Conservation (phyloP, 2,113 vertebrate species). For the Chamaetylas fuelleborni region DNA sequence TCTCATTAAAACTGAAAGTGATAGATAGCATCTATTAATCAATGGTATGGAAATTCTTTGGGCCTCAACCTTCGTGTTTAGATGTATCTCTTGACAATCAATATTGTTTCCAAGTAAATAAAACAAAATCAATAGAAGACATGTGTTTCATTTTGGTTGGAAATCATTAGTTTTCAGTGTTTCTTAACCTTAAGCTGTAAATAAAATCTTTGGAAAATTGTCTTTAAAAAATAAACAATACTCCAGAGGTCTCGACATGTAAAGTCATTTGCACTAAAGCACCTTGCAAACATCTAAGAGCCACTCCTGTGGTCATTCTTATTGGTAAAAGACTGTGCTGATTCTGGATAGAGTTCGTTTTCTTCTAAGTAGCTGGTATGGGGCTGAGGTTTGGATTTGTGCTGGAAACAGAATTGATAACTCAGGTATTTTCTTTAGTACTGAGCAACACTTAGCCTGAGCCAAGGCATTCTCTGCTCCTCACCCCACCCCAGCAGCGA, state of each 20-base stretch:
- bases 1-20: slow-evolving; percentile 74
- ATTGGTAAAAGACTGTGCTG: background rate
- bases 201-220: slow-evolving; percentile 27
- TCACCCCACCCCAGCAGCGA: background rate
- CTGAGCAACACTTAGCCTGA: fast-evolving
- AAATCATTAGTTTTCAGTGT: slow-evolving; percentile 69
- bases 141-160: slow-evolving; percentile 68
- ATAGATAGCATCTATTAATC: slow-evolving; percentile 71
- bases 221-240: slow-evolving; percentile 49
- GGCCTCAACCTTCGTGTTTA: slow-evolving; percentile 36
- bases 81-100: slow-evolving; percentile 71
- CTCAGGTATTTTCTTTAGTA: background rate
- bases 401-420: background rate
- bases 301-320: background rate
- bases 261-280: background rate
- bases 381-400: background rate
- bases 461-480: background rate
- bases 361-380: background rate
- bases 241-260: background rate
- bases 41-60: slow-evolving; percentile 66
- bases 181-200: slow-evolving; percentile 61
- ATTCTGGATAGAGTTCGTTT: background rate
- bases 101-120: slow-evolving; percentile 78
- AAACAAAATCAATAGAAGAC: slow-evolving; percentile 75
- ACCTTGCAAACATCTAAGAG: background rate